Evolutionary conservation across 2,888 invertebrate genomes (phyloP).

Genomic region (Callyntrura sp.): DNA sequence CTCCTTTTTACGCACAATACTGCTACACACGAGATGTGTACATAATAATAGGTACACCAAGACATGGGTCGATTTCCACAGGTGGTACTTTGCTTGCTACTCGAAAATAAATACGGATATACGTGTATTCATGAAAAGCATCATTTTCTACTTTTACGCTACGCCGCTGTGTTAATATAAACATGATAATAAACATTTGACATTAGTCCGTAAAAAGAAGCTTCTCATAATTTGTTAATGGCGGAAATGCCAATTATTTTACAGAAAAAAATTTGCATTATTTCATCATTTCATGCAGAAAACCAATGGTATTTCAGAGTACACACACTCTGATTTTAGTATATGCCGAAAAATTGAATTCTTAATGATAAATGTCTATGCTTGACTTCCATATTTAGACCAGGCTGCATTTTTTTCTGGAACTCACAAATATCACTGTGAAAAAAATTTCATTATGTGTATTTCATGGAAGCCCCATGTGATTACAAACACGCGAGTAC

Average conservation of each 20-base stretch:
- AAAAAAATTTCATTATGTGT: conserved; percentile 48
- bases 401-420: conserved; percentile 4
- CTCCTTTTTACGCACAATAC: too few species aligned
- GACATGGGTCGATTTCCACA: too few species aligned
- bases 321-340: not conserved
- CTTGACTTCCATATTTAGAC: conserved; percentile 33
- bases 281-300: not conserved
- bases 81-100: too few species aligned
- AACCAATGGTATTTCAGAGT: not conserved
- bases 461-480: conserved; percentile 36
- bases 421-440: not conserved
- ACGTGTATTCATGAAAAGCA: too few species aligned
- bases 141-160: too few species aligned
- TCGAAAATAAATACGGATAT: too few species aligned
- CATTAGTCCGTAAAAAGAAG: not conserved
- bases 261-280: not conserved
- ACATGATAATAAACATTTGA: too few species aligned
- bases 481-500: conserved; percentile 65
- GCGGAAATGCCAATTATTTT: not conserved
- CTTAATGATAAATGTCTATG: not conserved
- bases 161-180: too few species aligned
- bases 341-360: not conserved
- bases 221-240: not conserved
- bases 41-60: too few species aligned
- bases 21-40: too few species aligned